Base-by-base conservation (phyloP, 2,888 invertebrate species). In the Eugnorisma glareosa region DNA sequence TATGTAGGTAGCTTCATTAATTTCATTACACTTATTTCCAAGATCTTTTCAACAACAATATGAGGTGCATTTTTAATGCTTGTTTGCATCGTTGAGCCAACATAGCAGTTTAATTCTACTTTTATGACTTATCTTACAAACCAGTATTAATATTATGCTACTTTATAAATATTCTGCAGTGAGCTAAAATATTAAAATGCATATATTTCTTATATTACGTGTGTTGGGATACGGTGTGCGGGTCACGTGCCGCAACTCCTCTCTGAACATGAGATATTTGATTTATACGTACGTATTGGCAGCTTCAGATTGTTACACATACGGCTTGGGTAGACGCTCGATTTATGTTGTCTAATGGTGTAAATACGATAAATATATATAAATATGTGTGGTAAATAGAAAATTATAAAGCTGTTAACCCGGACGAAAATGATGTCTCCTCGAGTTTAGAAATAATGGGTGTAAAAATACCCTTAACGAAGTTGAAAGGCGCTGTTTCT, bases 251-350 rank as follows among this genome's bases (percentile, higher is more conserved):
- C 61, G 57, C 37, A 67, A 69, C 35, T 70, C 64, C 74, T 71
- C 74, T 64, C 61, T 11, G 59, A 63, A 66, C 75, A 83, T 79
- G 77, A 86, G 70, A 79, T 64, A 74, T 64, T 45, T 83, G 86
- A 85, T 85, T 79, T 85, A 86, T 85, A n/a, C 28, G 63, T 35
- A 21, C 40, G 40, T 72, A 83, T 83, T 51, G 86, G 79, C 83
- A 83, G 76, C 54, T 57, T n/a, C 35, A 54, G 35, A 67, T 67
- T 83, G 72, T 75, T 61, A 63, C 54, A 54, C 31, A 28, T 35
- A 21, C 31, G 15, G 48, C 31, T 21, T 51, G 24, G 3, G 31
- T 8, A 18, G 18, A 11, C 63, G n/a, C 24, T 63, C 1, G 45
- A 18, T 40, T 15, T 21, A 24, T 54, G 21, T 21, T 37, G 1